Conservation (phyloP, 2,113 vertebrate species). For the Chloebia gouldiae region DNA sequence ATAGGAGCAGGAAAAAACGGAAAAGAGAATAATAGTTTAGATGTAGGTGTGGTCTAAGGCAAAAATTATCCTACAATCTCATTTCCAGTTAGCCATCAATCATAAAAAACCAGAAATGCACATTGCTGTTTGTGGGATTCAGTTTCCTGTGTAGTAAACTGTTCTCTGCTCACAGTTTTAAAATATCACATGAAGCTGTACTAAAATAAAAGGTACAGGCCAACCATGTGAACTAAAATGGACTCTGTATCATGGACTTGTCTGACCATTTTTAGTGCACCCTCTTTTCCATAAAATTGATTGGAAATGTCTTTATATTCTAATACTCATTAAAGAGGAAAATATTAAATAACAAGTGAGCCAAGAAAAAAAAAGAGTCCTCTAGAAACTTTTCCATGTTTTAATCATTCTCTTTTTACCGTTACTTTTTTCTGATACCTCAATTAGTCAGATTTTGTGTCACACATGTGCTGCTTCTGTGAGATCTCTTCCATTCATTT, state of each 20-base stretch:
- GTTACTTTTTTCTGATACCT: background rate
- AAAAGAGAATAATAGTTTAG: background rate
- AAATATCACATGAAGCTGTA: background rate
- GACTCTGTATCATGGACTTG: background rate
- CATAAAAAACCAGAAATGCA: background rate
- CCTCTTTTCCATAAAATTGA: background rate
- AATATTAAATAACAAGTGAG: background rate
- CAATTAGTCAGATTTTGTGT: background rate
- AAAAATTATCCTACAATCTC: background rate
- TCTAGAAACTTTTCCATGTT: background rate
- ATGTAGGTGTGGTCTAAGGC: background rate
- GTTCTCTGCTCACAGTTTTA: background rate
- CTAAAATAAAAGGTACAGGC: background rate
- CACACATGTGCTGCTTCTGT: background rate
- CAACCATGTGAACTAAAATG: background rate
- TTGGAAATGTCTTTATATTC: background rate
- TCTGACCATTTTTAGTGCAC: background rate
- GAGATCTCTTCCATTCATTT: background rate
- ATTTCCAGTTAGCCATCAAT: background rate
- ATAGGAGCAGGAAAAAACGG: rapidly evolving
- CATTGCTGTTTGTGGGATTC: background rate
- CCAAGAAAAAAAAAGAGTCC: background rate
- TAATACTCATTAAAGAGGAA: background rate
- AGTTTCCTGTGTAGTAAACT: background rate
- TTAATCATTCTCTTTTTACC: background rate